Evolutionary conservation across 2,888 invertebrate species (phyloP).

Genomic region (Metacarcinus magister): DNA sequence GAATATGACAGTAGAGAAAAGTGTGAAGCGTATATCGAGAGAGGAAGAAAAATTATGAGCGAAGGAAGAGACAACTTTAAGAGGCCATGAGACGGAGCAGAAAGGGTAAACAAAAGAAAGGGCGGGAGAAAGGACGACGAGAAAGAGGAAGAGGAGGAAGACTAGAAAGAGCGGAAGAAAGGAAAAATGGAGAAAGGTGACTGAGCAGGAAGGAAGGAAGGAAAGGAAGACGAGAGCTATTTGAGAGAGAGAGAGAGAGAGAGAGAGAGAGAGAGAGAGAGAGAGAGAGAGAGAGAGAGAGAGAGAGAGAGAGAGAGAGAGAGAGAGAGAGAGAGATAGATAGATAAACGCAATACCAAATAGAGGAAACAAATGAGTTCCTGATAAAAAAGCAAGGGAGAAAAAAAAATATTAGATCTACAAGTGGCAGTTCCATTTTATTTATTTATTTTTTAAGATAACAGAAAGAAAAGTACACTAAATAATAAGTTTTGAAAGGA

Average conservation of each 20-base stretch:
- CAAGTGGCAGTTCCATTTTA: too few relatives aligned
- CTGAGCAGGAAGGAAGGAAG: too few relatives aligned
- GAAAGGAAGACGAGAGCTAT: too few relatives aligned
- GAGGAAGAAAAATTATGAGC: too few relatives aligned
- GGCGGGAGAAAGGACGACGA: background rate
- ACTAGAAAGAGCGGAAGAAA: background rate
- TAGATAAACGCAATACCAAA: background rate
- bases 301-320: background rate
- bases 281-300: conserved; percentile 2
- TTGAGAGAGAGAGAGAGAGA: background rate
- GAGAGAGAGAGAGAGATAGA: background rate
- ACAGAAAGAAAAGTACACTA: background rate
- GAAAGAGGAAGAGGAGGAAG: background rate
- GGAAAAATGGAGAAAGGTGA: too few relatives aligned
- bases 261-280: conserved; percentile 2
- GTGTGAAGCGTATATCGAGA: too few relatives aligned
- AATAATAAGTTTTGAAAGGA: too few relatives aligned
- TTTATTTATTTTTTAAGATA: background rate
- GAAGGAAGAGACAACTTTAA: too few relatives aligned
- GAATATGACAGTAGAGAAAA: too few relatives aligned
- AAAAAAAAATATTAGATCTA: background rate
- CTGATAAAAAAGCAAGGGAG: background rate
- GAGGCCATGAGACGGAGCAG: background rate
- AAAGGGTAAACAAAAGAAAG: background rate
- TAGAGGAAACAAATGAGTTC: background rate